Conservation (phyloP, 2,113 vertebrate genomes). For the Phaethon lepturus region DNA sequence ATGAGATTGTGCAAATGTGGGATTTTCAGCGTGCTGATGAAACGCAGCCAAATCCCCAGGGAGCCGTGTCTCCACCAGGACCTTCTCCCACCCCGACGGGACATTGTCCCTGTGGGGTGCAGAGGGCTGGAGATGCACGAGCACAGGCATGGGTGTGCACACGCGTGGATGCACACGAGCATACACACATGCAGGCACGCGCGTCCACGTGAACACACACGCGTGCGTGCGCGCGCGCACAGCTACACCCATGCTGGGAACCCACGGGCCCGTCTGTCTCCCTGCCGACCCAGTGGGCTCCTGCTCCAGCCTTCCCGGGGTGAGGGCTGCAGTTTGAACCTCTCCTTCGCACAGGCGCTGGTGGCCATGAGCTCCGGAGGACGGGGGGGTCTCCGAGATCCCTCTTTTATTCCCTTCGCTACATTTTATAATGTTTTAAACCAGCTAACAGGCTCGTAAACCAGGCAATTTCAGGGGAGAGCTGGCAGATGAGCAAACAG, state of each 20-base stretch:
- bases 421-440: background rate
- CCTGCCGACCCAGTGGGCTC: accelerated
- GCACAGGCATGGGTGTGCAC: background rate
- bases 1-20: accelerated
- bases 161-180: background rate
- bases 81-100: accelerated
- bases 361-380: background rate
- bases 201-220: accelerated
- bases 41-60: background rate
- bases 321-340: background rate
- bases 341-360: accelerated
- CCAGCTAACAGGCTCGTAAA: background rate
- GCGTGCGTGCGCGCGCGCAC: background rate
- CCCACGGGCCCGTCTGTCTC: accelerated
- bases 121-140: background rate
- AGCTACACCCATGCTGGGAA: background rate
- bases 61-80: background rate
- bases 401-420: background rate
- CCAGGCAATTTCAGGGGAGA: accelerated
- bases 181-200: background rate
- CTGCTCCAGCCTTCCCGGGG: background rate
- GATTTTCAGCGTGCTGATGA: background rate
- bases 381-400: background rate
- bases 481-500: background rate
- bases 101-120: background rate